Percentiles rank a stretch among this genome's conserved stretches.
Evolutionary conservation across 1,140 invertebrate genomes (phyloP).

Genomic region (Cyclina sinensis): DNA sequence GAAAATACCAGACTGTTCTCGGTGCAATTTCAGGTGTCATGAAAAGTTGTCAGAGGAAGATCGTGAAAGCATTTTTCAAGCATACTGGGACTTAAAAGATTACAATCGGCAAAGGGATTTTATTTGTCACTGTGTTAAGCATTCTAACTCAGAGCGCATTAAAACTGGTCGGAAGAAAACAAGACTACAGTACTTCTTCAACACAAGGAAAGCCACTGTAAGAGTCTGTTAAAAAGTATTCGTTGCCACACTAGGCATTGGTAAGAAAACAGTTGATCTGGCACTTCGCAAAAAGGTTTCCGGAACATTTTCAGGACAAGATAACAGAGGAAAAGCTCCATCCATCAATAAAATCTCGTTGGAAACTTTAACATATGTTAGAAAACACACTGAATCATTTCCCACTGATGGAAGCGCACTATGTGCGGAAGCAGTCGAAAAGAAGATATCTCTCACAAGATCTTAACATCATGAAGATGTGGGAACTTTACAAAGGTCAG

Average conservation of each 20-base stretch:
- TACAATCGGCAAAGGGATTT: conserved; percentile 44
- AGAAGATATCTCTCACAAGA: conserved; percentile 62
- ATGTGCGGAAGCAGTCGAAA: conserved; percentile 58
- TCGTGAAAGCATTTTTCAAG: conserved; percentile 44
- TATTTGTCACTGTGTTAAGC: conserved; percentile 40
- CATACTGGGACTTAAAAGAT: conserved; percentile 4
- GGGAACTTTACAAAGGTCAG: conserved; percentile 59
- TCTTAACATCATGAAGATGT: conserved; percentile 67
- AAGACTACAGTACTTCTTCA: conserved; percentile 40
- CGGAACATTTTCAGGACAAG: conserved; percentile 51
- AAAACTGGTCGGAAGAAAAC: neutral
- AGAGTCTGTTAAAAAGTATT: conserved; percentile 67
- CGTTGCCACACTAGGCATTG: conserved; percentile 65
- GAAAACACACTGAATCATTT: conserved; percentile 70
- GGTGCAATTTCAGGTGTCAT: conserved; percentile 58
- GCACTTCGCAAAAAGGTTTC: conserved; percentile 49
- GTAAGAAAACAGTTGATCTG: conserved; percentile 42
- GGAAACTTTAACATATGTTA: conserved; percentile 18
- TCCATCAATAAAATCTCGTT: conserved; percentile 64
- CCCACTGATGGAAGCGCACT: conserved; percentile 64
- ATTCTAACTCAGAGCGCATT: conserved; percentile 31
- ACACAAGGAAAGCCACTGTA: too few species aligned
- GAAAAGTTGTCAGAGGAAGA: conserved; percentile 64
- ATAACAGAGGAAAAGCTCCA: conserved; percentile 61
- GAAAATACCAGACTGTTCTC: neutral